Evolutionary conservation across 2,797 vertebrate species (phyloP), one percentile per base, ranked within the genome.

Genomic region (Menidia menidia): DNA sequence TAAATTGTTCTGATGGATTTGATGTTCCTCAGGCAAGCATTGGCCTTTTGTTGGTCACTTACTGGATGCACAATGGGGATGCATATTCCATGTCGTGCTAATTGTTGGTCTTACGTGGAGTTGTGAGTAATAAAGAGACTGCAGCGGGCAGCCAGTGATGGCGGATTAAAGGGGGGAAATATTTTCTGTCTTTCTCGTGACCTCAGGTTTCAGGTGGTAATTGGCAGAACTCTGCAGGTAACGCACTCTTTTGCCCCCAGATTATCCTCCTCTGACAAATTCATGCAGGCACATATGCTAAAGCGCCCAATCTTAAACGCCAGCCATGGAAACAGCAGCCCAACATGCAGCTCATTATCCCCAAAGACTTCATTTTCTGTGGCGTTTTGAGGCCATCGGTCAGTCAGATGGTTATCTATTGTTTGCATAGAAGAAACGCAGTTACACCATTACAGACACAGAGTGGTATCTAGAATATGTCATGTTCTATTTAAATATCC

Each of bases 401-500:
- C 63, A 54, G 79, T 39, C 73, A 77, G 35, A 66, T 78, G n/a
- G 8, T n/a, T 30, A 78, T 68, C 4, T 19, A 77, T 75, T 39
- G 1, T 33, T 18, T 33, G 16, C 4, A 35, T 64, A 44, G 19
- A 64, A 25, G 16, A 53, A 33, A 58, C 2, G 18, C 3, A 55
- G 63, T 66, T 39, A 58, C 16, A 47, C 8, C 1, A 2, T 45
- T 31, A 11, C 31, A 35, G 33, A 47, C 51, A 64, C 9, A 57
- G 47, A 56, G 39, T 48, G 66, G 76, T 60, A 67, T 71, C 54
- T 42, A 55, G 68, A 68, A 60, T 68, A 64, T 80, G 82, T 84
- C 86, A 81, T 81, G 78, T 75, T 80, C 78, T 81, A 80, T 82
- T 86, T 84, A 80, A 71, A 76, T 89, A 82, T 75, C 62, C 60